These are phyloP conservation scores for Cataglyphis albicans DNA, from an alignment of 2,888 invertebrate genomes.

Conservation along the genomic window DNA sequence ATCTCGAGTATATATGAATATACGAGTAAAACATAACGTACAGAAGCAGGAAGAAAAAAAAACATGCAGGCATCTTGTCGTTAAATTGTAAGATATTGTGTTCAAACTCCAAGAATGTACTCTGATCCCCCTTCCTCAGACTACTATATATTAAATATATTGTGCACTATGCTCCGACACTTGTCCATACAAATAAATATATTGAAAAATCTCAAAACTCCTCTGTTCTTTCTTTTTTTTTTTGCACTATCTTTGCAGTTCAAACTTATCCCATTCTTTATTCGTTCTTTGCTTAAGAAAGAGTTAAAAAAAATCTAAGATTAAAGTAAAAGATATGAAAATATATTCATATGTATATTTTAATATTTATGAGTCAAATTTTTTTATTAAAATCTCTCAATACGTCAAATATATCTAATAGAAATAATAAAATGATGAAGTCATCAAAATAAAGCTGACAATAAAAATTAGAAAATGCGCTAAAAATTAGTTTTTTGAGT, in stretches of 20 bases:
- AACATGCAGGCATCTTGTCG: constrained; percentile 83
- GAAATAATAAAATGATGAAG: background rate
- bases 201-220: constrained; percentile 78
- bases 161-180: constrained; percentile 84
- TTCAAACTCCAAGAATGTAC: constrained; percentile 85
- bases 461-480: background rate
- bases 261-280: background rate
- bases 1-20: constrained; percentile 81
- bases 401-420: background rate
- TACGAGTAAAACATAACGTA: constrained; percentile 80
- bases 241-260: background rate
- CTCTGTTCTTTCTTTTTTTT: background rate
- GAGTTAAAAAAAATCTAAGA: background rate
- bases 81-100: constrained; percentile 85
- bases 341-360: background rate
- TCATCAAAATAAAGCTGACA: background rate
- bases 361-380: background rate
- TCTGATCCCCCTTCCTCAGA: constrained; percentile 80
- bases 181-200: constrained; percentile 85
- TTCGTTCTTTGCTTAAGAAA: background rate
- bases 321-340: background rate
- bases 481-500: background rate
- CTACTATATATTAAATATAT: constrained; percentile 83
- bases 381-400: background rate
- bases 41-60: constrained; percentile 79